Evolutionary conservation across 2,888 invertebrate genomes (phyloP).

Genomic region (Amiota mariae): DNA sequence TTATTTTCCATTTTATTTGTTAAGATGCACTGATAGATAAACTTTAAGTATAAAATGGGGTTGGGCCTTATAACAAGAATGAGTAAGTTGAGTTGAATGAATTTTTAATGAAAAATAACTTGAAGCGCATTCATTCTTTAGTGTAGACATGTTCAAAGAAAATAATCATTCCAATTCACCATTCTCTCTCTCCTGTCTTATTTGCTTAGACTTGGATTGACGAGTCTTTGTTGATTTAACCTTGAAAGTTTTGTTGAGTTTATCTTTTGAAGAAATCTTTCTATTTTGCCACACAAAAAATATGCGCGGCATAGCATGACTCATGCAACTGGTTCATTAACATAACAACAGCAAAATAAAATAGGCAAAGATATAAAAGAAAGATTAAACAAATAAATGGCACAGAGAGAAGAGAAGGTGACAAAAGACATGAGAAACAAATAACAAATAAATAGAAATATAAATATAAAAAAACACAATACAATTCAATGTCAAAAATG

Average conservation of each 20-base stretch:
- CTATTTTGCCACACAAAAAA: background rate
- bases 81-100: too few relatives aligned
- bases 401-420: too few relatives aligned
- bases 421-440: background rate
- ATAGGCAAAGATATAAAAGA: background rate
- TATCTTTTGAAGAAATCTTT: background rate
- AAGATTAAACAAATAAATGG: too few relatives aligned
- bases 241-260: conserved; percentile 12
- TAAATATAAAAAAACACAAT: conserved; percentile 16
- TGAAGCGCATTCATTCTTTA: too few relatives aligned
- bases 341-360: background rate
- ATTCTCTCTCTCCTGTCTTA: too few relatives aligned
- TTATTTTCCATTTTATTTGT: too few relatives aligned
- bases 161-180: too few relatives aligned
- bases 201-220: background rate
- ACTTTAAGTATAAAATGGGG: too few relatives aligned
- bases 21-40: too few relatives aligned
- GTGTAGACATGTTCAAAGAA: too few relatives aligned
- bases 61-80: too few relatives aligned
- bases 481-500: conserved; percentile 36
- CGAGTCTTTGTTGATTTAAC: background rate
- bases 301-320: background rate
- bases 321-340: conserved; percentile 3
- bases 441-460: background rate
- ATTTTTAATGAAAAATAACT: too few relatives aligned